Evolutionary conservation across 2,888 invertebrate species (phyloP).

Genomic region (Lycocerus yunnanus): DNA sequence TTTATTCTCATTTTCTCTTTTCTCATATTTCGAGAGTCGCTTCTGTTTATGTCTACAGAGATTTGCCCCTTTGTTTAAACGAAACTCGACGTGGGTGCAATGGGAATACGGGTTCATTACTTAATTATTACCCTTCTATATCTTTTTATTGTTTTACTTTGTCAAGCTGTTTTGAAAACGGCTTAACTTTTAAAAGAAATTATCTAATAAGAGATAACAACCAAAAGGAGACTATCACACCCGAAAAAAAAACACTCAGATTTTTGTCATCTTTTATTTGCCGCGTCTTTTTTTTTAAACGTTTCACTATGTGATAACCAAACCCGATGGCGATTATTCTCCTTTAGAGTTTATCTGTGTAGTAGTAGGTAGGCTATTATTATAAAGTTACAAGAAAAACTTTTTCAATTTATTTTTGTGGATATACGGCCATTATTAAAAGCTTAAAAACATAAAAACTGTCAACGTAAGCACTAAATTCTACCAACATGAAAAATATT

Average conservation of each 20-base stretch:
- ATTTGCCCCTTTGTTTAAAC: constrained; percentile 14
- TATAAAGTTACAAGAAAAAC: constrained; percentile 2
- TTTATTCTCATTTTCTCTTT: constrained; percentile 7
- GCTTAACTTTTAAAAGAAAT: constrained; percentile 9
- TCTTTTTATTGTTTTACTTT: constrained; percentile 19
- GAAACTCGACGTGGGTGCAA: constrained; percentile 6
- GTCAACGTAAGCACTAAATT: not conserved
- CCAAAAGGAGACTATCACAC: not conserved
- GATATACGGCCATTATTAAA: not conserved
- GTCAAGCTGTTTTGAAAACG: constrained; percentile 1
- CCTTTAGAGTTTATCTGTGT: not conserved
- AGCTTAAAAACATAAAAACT: not conserved
- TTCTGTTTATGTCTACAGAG: constrained; percentile 9
- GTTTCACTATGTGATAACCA: not conserved
- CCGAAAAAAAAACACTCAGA: not conserved
- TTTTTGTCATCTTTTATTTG: not conserved
- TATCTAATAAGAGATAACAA: not conserved
- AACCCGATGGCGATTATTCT: not conserved
- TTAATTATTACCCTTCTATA: constrained; percentile 24
- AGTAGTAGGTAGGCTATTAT: not conserved
- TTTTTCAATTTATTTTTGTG: constrained; percentile 2
- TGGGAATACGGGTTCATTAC: constrained; percentile 25
- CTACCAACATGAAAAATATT: not conserved
- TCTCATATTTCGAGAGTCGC: constrained; percentile 8
- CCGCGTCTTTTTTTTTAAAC: not conserved